phyloP scores from a whole-genome alignment of 2,797 vertebrate genomes.

The Podarcis lilfordi region DNA sequence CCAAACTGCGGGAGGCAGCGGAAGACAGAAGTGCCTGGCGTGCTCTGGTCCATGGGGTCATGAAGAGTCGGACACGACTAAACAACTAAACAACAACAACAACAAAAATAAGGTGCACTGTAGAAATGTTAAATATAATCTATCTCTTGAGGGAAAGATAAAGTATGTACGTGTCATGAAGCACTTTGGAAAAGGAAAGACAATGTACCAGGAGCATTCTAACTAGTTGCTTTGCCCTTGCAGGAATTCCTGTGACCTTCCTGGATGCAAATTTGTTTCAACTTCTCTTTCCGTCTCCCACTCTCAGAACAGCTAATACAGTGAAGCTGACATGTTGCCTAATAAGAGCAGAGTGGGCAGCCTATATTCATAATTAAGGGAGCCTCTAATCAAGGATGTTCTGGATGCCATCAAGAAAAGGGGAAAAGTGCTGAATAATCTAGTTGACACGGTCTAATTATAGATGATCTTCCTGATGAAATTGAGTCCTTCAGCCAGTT shows the following conservation, averaged over 20 bases:
- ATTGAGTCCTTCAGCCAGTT: neutral
- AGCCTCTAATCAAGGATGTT: constrained; percentile 38
- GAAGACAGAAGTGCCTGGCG: no score
- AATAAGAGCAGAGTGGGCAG: constrained; percentile 47
- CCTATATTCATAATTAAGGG: constrained; percentile 45
- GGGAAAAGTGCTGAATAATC: neutral
- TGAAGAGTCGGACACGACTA: no score
- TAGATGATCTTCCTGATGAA: neutral
- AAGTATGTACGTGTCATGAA: constrained; percentile 5
- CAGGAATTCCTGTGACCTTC: constrained; percentile 40
- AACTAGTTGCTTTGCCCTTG: constrained; percentile 27
- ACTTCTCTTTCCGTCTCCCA: constrained; percentile 50
- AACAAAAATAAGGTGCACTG: neutral
- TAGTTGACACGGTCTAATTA: neutral
- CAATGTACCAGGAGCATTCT: neutral
- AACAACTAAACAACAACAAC: no score
- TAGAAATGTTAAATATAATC: neutral
- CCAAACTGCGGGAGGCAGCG: no score
- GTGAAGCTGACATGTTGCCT: constrained; percentile 55
- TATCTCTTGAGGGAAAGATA: neutral
- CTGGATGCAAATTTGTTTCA: constrained; percentile 60
- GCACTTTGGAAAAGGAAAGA: neutral
- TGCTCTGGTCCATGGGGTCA: no score
- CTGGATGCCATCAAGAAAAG: constrained; percentile 21
- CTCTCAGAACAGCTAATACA: constrained; percentile 44